phyloP scores from a whole-genome alignment of 2,888 invertebrate genomes.

The Latheticus oryzae region DNA sequence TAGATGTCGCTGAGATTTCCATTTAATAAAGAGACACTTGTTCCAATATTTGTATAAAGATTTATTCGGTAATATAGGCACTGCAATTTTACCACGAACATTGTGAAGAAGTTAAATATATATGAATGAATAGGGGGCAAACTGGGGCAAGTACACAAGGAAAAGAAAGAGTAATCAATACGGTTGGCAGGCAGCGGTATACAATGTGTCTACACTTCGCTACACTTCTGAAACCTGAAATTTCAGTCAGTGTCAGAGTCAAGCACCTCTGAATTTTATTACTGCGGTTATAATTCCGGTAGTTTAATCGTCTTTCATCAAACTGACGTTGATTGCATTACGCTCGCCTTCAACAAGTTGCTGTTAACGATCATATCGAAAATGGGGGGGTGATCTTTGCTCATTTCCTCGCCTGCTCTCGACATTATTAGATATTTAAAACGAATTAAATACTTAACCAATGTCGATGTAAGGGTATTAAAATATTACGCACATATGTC shows the following conservation, averaged over 20 bases:
- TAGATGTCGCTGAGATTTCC: no score
- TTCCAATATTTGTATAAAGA: constrained; percentile 16
- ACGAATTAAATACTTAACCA: background rate
- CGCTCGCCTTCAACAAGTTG: constrained; percentile 39
- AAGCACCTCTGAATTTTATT: constrained; percentile 48
- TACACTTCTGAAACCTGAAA: constrained; percentile 15
- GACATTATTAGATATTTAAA: constrained; percentile 21
- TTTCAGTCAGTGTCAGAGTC: constrained; percentile 32
- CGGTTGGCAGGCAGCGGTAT: constrained; percentile 26
- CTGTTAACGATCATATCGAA: constrained; percentile 38
- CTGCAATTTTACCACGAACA: constrained; percentile 11
- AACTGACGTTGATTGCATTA: constrained; percentile 50
- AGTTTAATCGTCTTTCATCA: constrained; percentile 50
- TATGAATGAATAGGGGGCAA: constrained; percentile 30
- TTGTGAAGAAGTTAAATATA: constrained; percentile 12
- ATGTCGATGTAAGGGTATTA: no score
- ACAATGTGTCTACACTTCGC: constrained; percentile 21
- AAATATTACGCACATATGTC: no score
- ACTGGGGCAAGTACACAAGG: constrained; percentile 30
- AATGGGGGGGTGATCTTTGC: constrained; percentile 35
- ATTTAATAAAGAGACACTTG: constrained; percentile 7
- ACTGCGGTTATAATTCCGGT: constrained; percentile 47
- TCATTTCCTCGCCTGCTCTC: constrained; percentile 26
- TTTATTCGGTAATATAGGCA: constrained; percentile 12
- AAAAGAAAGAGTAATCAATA: constrained; percentile 36